Base-by-base conservation (phyloP, 2,888 invertebrate genomes). In the Chrysolina haemoptera region DNA sequence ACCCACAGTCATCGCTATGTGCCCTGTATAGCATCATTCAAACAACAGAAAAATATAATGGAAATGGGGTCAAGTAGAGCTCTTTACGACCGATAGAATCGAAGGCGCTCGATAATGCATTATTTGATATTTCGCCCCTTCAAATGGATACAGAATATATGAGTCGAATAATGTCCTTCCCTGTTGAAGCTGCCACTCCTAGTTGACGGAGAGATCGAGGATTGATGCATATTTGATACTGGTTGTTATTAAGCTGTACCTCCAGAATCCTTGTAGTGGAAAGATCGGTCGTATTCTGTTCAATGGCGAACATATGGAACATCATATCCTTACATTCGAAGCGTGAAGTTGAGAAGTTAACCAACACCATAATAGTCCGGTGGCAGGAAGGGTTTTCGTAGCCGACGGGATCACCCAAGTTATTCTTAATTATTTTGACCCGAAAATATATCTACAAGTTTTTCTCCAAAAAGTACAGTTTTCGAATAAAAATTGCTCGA, bases 31-130 rank as follows among this genome's bases (percentile, higher is more conserved):
- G 4, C 20, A 53, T 53, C 9, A 11, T 22, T 53, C 53, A 5
- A 53, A 53, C 18, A 20, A 53, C 20, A 20, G 20, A 9, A 20
- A 53, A 53, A 10, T 18, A 20, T 16, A 53, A 53, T 53, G 53
- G 20, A 53, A 53, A 53, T 12, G 18, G 22, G 53, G 53, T 53
- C 53, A 53, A 18, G 53, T 53, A 53, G 20, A 53, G 20, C 53
- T 22, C 18, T 53, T 20, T 20, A 53, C 14, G 12, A 53, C 53
- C 53, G 1, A 53, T 53, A 53, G 12, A 20, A 53, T 20, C 53
- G 22, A 53, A 53, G 8, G 11, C 53, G 53, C 12, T 53, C 53
- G 53, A 53, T 20, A 53, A 53, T 53, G 53, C 53, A 53, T 53
- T 53, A 53, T 53, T 53, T 0, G 22, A 53, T 53, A 53, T 53